Base-by-base conservation (phyloP, 2,797 vertebrate genomes). In the Neopelma chrysocephalum region DNA sequence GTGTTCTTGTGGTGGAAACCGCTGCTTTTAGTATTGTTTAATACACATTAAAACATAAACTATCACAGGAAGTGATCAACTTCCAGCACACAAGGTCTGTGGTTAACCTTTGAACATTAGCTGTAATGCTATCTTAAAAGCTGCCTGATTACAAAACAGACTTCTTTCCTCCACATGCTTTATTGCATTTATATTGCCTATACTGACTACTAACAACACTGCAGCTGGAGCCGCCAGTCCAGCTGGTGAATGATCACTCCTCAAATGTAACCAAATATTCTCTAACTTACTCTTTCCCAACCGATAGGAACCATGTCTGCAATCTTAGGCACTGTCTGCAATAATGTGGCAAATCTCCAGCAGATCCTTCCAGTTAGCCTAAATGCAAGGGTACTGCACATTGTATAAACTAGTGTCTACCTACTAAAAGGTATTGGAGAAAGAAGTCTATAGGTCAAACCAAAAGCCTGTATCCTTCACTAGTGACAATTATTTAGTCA, bases 21-120 rank as follows among this genome's bases (percentile, higher is more conserved):
- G 29, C 68, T 72, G 54, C 25, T 94, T 94, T 93, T 79, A 42
- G 8, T 68, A 53, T 94, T 93, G 42, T 89, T 95, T 58, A 82
- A 65, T 50, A 71, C 34, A 82, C 23, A n/a, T 68, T 80, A 88
- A 88, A 86, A 68, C 38, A 80, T 57, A 25, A 92, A 80, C 61
- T 75, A 82, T 62, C 58, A 62, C 22, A 58, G 94, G 86, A 96
- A 92, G 32, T 6, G 16, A 92, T 90, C 81, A 57, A 26, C 50
- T 80, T 54, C 48, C 17, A 1, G 83, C 78, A 85, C 51, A 65
- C 43, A 64, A 3, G 47, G 20, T 32, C 64, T 92, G 70, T n/a
- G 82, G 73, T 89, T 96, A 81, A 54, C 56, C 43, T 92, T 27
- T 58, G 58, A 91, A 90, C 22, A 12, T 36, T 8, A 81, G 76